Evolutionary conservation across 2,113 vertebrate species (phyloP), one percentile per base, ranked within the genome.

Genomic region (Lophura nycthemera): DNA sequence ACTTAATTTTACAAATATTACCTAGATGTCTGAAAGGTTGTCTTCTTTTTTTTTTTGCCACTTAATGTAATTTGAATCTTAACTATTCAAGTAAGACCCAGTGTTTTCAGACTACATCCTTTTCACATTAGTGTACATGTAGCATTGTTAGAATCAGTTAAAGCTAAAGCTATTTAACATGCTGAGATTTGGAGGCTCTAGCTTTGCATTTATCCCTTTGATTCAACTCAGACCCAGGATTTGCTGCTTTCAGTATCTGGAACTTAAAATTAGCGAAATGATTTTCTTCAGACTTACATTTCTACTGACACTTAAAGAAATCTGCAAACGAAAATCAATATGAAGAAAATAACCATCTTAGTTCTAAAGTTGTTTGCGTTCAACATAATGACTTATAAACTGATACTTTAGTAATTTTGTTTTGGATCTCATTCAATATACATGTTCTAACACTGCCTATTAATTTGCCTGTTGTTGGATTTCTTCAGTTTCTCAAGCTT

Each of bases 401-500:
- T 16, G 52, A 27, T 45, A 54, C 3, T 42, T 78, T 65, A 64
- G 8, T 83, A 56, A 32, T 60, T 17, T 13, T 76, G 14, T 77
- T 88, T 80, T 47, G 70, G 47, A 60, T 71, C 30, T 86, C 17
- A 27, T 76, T 83, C 42, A 64, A 30, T 54, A 12, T 67, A 13
- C 10, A 4, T 73, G 9, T 83, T 86, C 52, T 75, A 25, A 15
- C 10, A 38, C 40, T 63, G 11, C 29, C 16, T 77, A 40, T 86
- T 85, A 54, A 43, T 70, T 73, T 54, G 36, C 9, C 52, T 0
- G 22, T 59, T 60, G 59, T 42, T 63, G 36, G 34, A 66, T 85
- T 73, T 74, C 38, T 80, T 65, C 52, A 54, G 10, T 81, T 81
- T 95, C 25, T 91, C 21, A 71, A 43, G 45, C 7, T 60, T 92